A percentile compares a stretch with the other conserved stretches of the same genome.
These are phyloP conservation scores for Anabacerthia variegaticeps DNA, from an alignment of 2,797 vertebrate genomes.

Conservation along the genomic window DNA sequence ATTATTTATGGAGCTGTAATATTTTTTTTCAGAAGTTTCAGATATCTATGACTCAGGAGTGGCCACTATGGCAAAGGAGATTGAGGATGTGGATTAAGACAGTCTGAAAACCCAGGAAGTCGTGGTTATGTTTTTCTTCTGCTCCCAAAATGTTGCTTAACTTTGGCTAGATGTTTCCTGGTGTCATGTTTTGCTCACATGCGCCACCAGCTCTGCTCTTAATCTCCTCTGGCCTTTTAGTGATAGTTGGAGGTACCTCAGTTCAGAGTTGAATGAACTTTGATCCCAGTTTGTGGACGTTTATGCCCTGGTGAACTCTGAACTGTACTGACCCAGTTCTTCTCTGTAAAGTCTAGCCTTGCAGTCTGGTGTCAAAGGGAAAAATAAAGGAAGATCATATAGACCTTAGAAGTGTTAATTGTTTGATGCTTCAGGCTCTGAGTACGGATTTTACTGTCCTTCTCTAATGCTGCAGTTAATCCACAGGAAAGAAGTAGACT, in stretches of 20 bases:
- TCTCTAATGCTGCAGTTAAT: not conserved
- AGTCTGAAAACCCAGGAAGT: not conserved
- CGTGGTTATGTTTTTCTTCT: fast-evolving
- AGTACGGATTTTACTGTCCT: not conserved
- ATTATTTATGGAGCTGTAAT: not conserved
- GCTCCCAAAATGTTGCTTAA: not conserved
- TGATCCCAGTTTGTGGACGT: not conserved
- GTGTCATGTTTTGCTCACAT: not conserved
- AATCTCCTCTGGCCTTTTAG: not conserved
- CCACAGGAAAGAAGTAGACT: not conserved
- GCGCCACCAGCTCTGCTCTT: not conserved
- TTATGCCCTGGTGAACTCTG: not conserved
- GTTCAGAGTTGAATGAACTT: not conserved
- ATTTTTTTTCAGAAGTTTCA: not conserved
- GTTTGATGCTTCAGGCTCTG: not conserved
- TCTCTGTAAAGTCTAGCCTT: not conserved
- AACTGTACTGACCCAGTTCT: not conserved
- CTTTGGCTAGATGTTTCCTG: not conserved
- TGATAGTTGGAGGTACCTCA: not conserved
- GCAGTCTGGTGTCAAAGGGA: not conserved
- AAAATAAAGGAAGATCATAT: not conserved
- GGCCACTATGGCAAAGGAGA: not conserved
- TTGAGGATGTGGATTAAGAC: not conserved
- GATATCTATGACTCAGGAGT: not conserved
- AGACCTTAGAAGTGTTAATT: not conserved